Evolutionary conservation across 1,140 invertebrate genomes (phyloP).

Genomic region (Drosophila ficusphila): DNA sequence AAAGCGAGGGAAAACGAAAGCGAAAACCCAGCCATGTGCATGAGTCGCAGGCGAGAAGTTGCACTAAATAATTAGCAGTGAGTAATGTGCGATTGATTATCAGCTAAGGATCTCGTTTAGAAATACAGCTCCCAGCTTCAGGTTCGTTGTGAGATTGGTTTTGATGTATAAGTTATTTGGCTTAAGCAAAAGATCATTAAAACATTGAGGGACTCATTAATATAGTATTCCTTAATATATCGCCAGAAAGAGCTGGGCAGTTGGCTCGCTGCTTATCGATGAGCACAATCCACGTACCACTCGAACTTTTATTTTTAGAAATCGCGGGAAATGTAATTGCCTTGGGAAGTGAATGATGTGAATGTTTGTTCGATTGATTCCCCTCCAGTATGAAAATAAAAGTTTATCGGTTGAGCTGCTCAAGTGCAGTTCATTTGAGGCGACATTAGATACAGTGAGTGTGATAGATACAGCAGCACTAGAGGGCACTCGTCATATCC

Average conservation of each 20-base stretch:
- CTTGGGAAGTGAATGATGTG: neutral
- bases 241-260: neutral
- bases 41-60: conserved; percentile 24
- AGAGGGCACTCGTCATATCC: conserved; percentile 45
- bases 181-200: too few species aligned
- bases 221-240: too few species aligned
- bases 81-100: neutral
- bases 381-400: neutral
- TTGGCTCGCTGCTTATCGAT: conserved; percentile 26
- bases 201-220: too few species aligned
- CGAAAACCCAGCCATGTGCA: conserved; percentile 34
- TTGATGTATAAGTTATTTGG: too few species aligned
- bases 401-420: conserved; percentile 23
- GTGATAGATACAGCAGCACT: too few species aligned
- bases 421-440: neutral
- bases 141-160: too few species aligned
- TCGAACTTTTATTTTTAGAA: conserved; percentile 27
- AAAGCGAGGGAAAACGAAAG: neutral
- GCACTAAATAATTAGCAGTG: neutral
- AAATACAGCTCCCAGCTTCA: too few species aligned
- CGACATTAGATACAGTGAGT: conserved; percentile 2
- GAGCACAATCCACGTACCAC: conserved; percentile 11
- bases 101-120: neutral
- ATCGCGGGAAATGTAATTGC: conserved; percentile 11
- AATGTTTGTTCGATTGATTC: neutral